Percentiles rank a stretch among this genome's conserved stretches.
Conservation (phyloP, 1,140 invertebrate species). For the Bombus confusus region DNA sequence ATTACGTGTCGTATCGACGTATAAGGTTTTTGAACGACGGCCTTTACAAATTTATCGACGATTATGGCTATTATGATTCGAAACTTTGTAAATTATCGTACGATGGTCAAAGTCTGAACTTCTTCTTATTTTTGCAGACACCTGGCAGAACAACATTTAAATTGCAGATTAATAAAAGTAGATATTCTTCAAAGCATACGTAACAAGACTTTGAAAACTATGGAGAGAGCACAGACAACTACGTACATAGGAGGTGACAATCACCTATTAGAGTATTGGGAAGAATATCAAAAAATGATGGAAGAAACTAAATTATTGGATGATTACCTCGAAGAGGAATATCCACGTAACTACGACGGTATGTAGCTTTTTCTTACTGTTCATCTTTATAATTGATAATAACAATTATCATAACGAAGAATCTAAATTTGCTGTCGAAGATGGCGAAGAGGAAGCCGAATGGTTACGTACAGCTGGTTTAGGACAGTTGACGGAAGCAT, state of each 20-base stretch:
- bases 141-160: neutral
- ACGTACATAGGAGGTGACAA: conserved; percentile 74
- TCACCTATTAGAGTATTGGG: conserved; percentile 83
- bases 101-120: neutral
- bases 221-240: conserved; percentile 75
- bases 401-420: neutral
- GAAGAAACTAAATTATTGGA: conserved; percentile 82
- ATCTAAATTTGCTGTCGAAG: conserved; percentile 67
- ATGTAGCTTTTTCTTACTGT: conserved; percentile 24
- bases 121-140: neutral
- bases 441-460: conserved; percentile 85
- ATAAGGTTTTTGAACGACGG: neutral
- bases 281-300: conserved; percentile 81
- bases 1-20: neutral
- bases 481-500: conserved; percentile 83
- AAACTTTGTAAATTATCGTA: neutral
- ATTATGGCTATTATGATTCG: no score
- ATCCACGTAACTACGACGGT: conserved; percentile 80
- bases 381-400: neutral
- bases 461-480: conserved; percentile 85
- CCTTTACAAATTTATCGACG: neutral
- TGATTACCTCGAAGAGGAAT: conserved; percentile 83
- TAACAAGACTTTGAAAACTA: conserved; percentile 54
- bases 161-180: neutral
- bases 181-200: neutral